Conservation (phyloP, 2,888 invertebrate species). For the Acanthosepion lycidas region DNA sequence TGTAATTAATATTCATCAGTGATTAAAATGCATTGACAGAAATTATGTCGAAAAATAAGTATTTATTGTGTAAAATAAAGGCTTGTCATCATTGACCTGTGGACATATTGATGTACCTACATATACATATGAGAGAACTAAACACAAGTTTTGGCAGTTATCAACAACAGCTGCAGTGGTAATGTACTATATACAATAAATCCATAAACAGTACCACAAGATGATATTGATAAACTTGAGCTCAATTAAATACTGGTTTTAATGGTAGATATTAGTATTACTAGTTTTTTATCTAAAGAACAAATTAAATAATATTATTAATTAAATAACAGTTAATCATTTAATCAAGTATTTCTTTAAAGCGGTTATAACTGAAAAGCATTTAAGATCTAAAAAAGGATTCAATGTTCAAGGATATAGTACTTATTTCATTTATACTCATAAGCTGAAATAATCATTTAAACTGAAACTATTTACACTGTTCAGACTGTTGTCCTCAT, state of each 20-base stretch:
- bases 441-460: background rate
- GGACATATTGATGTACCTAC: background rate
- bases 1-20: too few relatives aligned
- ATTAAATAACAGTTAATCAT: background rate
- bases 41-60: too few relatives aligned
- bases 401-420: background rate
- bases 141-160: background rate
- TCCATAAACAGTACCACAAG: background rate
- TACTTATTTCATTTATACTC: background rate
- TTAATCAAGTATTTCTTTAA: background rate
- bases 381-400: background rate
- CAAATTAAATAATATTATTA: background rate
- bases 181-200: constrained; percentile 33
- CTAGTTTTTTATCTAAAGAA: background rate
- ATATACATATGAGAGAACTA: background rate
- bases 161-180: background rate
- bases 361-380: background rate
- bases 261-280: background rate
- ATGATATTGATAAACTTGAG: background rate
- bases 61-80: too few relatives aligned
- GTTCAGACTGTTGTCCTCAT: too few relatives aligned
- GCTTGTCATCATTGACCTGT: too few relatives aligned
- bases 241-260: background rate
- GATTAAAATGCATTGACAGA: too few relatives aligned
- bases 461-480: background rate